Evolutionary conservation across 2,797 vertebrate genomes (phyloP).

Genomic region (Cynopterus sphinx): DNA sequence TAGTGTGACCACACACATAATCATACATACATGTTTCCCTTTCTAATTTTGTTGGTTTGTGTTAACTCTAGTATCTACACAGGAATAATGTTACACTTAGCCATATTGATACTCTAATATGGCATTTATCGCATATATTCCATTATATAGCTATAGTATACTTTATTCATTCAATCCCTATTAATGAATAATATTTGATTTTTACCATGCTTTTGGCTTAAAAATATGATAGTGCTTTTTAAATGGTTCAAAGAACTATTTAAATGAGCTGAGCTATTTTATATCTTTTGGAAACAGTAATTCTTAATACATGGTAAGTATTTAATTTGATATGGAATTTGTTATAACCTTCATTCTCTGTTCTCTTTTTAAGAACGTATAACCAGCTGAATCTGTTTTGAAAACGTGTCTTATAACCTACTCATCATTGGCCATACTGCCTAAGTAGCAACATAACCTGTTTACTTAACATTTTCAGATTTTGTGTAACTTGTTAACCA

Average conservation of each 20-base stretch:
- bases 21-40: neutral
- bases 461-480: neutral
- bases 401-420: neutral
- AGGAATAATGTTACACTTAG: neutral
- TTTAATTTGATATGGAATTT: conserved; percentile 5
- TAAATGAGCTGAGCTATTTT: neutral
- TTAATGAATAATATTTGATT: neutral
- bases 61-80: neutral
- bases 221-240: neutral
- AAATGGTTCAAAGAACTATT: neutral
- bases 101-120: neutral
- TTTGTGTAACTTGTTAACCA: neutral
- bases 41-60: neutral
- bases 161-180: neutral
- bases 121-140: neutral
- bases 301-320: neutral
- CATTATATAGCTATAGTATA: neutral
- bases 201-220: neutral
- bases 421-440: neutral
- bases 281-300: neutral
- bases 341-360: neutral
- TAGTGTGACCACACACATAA: neutral
- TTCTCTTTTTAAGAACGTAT: neutral
- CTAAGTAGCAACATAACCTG: neutral
- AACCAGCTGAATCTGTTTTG: neutral